Percentiles rank a stretch among this genome's conserved stretches.
These are phyloP conservation scores for Ochropleura leucogaster DNA, from an alignment of 2,888 invertebrate genomes.

Conservation along the genomic window DNA sequence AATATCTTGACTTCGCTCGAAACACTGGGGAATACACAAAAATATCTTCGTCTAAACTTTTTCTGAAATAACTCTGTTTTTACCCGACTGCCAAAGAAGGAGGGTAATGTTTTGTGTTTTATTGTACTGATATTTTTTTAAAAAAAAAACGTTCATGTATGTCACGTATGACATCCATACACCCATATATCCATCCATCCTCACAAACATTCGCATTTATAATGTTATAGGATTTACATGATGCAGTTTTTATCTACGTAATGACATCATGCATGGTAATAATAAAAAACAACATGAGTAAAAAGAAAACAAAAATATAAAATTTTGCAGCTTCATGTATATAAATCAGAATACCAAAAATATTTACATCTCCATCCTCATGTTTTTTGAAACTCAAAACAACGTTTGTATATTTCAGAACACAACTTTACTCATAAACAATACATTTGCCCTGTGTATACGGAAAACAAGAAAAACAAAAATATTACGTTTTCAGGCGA, in stretches of 20 bases:
- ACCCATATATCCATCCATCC: too few relatives aligned
- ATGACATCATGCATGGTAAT: background rate
- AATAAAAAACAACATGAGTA: background rate
- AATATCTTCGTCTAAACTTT: constrained; percentile 29
- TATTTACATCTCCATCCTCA: background rate
- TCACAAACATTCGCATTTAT: too few relatives aligned
- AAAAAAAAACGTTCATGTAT: too few relatives aligned
- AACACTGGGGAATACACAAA: constrained; percentile 35
- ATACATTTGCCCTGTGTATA: constrained; percentile 20
- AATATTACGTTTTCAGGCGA: constrained; percentile 42
- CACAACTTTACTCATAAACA: constrained; percentile 45
- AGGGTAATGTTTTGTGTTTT: constrained; percentile 16
- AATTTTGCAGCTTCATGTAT: background rate
- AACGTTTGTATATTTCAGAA: constrained; percentile 20
- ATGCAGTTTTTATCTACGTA: background rate
- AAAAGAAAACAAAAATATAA: background rate
- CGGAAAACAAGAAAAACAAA: constrained; percentile 45
- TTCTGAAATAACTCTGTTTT: constrained; percentile 4
- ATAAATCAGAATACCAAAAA: background rate
- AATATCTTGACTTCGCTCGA: constrained; percentile 58
- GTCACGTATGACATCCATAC: too few relatives aligned
- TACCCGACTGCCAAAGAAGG: too few relatives aligned
- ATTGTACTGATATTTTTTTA: background rate
- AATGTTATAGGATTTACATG: background rate
- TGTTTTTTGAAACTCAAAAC: constrained; percentile 13